phyloP scores from a whole-genome alignment of 1,140 invertebrate genomes.

The Orussus abietinus region DNA sequence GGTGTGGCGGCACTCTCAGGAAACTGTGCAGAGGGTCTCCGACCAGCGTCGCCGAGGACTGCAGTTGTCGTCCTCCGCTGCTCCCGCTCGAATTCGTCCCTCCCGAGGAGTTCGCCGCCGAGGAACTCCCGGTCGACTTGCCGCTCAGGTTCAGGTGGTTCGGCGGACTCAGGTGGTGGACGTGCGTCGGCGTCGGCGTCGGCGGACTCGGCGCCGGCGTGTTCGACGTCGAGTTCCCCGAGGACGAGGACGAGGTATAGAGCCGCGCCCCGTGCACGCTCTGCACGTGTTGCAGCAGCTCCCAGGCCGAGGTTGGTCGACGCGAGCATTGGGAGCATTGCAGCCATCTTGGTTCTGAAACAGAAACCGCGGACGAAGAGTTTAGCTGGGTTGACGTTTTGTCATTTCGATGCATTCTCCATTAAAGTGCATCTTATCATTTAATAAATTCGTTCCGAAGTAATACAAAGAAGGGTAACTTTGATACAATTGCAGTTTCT shows the following conservation, averaged over 20 bases:
- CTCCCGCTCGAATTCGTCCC: constrained; percentile 39
- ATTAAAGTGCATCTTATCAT: no score
- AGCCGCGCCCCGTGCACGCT: constrained; percentile 90
- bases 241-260: constrained; percentile 66
- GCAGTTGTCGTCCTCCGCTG: constrained; percentile 43
- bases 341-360: constrained; percentile 92
- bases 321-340: constrained; percentile 92
- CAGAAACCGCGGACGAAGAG: no score
- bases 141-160: constrained; percentile 49
- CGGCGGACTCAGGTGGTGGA: constrained; percentile 47
- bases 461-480: no score
- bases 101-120: constrained; percentile 43
- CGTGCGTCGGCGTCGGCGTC: constrained; percentile 43
- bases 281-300: constrained; percentile 91
- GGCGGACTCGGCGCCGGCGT: constrained; percentile 50
- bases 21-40: constrained; percentile 56
- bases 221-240: constrained; percentile 47
- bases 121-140: constrained; percentile 48
- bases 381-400: no score
- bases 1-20: constrained; percentile 45
- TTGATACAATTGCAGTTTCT: no score
- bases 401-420: no score
- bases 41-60: constrained; percentile 53
- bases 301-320: constrained; percentile 87
- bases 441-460: no score